Conservation (phyloP, 2,888 invertebrate species). For the Lasioglossum malachurum region DNA sequence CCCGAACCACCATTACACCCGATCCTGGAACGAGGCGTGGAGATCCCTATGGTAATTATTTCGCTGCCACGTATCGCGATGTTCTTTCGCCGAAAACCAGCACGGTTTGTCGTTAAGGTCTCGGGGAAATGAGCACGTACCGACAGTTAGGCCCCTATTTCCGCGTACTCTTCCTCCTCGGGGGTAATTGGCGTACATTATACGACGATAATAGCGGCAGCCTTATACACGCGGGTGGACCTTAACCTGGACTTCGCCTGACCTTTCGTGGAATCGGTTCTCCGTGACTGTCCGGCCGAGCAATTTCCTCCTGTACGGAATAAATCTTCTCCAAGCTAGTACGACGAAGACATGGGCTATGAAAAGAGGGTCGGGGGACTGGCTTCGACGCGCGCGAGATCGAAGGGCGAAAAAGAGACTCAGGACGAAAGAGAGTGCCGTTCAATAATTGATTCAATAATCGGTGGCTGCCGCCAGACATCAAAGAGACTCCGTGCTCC, state of each 20-base stretch:
- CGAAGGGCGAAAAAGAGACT: constrained; percentile 53
- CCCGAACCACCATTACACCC: background rate
- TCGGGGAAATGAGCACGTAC: constrained; percentile 64
- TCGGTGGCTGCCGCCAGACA: constrained; percentile 75
- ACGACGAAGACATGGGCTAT: constrained; percentile 16
- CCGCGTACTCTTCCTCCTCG: constrained; percentile 58
- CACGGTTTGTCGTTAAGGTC: constrained; percentile 53
- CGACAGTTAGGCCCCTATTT: constrained; percentile 72
- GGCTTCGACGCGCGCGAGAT: constrained; percentile 20
- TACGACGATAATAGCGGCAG: constrained; percentile 71
- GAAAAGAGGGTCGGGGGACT: background rate
- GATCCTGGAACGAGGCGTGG: background rate
- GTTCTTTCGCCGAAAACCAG: background rate
- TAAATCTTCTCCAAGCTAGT: constrained; percentile 67
- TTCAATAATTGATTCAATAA: constrained; percentile 79
- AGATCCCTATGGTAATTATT: background rate
- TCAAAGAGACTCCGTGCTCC: constrained; percentile 70
- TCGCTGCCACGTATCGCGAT: background rate
- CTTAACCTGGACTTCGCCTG: constrained; percentile 67
- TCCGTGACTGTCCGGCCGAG: constrained; percentile 68
- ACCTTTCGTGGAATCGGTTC: constrained; percentile 73
- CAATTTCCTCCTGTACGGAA: constrained; percentile 72
- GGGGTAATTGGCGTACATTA: constrained; percentile 73
- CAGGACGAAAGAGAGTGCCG: constrained; percentile 60
- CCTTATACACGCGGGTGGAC: constrained; percentile 69